Evolutionary conservation across 2,113 vertebrate genomes (phyloP), one percentile per base, ranked within the genome.

Genomic region (Prinia subflava): DNA sequence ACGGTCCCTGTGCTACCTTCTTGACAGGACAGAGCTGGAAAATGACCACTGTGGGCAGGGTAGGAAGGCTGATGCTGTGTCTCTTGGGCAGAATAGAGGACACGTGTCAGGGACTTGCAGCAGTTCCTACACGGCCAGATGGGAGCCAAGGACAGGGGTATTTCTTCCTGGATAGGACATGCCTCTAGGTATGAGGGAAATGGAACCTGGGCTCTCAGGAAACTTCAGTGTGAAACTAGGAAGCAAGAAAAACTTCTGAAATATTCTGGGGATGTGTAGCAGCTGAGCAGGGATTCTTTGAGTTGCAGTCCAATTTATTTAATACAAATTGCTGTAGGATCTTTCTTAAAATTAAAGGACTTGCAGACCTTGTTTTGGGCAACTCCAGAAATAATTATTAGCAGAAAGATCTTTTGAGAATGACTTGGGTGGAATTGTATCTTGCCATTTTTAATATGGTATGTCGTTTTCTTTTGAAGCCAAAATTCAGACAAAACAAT

Each of bases 401-500:
- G 47, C 16, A 63, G 47, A 89, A 60, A 56, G 11, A 2, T 24
- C 37, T 80, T 46, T 74, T 65, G 3, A 75, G 59, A 53, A 80
- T 79, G 27, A 46, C 15, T 84, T 76, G 11, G 15, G 39, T 82
- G 9, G 27, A 90, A 83, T 41, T 87, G 12, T 78, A 56, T 79
- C 33, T 71, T 86, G 24, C 21, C 76, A 55, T 7, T 84, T 96
- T 84, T 95, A 95, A 90, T 55, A 56, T 13, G 39, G 3, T 44
- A 35, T 80, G 7, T 87, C 7, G 89, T 89, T 97, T 97, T 91
- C 42, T 88, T 90, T 79, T 83, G 50, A 81, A 97, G 97, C 6
- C 1, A 2, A 24, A 55, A 13, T 62, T 52, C 59, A 27, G 5
- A 0, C 6, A 1, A 6, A 53, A 0, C 7, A 16, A 3, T 3